Percentiles rank a stretch among this genome's conserved stretches.
Evolutionary conservation across 2,888 invertebrate species (phyloP).

Genomic region (Sesia apiformis): DNA sequence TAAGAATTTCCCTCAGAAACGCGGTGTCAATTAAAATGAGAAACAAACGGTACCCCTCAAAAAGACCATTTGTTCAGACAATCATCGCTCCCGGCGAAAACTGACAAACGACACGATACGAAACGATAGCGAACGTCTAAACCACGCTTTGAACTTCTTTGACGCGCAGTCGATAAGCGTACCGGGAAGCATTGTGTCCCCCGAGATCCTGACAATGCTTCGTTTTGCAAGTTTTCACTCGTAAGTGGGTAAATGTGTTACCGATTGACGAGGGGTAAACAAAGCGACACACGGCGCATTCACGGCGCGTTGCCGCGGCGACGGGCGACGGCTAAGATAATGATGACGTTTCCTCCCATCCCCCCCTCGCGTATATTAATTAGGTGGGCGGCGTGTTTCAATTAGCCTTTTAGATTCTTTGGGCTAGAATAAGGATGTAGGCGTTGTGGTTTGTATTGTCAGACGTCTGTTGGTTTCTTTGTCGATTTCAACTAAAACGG

Average conservation of each 20-base stretch:
- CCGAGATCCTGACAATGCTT: constrained; percentile 47
- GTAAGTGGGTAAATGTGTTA: constrained; percentile 71
- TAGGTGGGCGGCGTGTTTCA: constrained; percentile 12
- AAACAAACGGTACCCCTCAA: constrained; percentile 39
- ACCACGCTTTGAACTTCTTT: constrained; percentile 70
- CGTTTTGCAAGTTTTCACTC: constrained; percentile 70
- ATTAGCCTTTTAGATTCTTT: background rate
- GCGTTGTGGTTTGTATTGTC: no score
- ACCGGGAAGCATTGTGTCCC: constrained; percentile 36
- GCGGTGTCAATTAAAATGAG: constrained; percentile 50
- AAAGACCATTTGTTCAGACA: constrained; percentile 66
- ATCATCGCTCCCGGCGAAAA: constrained; percentile 53
- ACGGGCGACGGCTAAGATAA: constrained; percentile 51
- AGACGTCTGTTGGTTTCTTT: no score
- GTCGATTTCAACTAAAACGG: no score
- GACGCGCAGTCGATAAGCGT: constrained; percentile 65
- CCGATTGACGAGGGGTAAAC: constrained; percentile 53
- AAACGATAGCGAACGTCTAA: constrained; percentile 53
- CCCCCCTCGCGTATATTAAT: constrained; percentile 32
- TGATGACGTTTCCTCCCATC: constrained; percentile 41
- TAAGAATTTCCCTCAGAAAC: constrained; percentile 12
- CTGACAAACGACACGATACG: constrained; percentile 65
- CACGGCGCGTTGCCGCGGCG: constrained; percentile 35
- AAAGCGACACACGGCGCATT: constrained; percentile 26
- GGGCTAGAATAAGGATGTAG: background rate